Conservation (phyloP, 2,888 invertebrate species). For the Ischnura elegans region DNA sequence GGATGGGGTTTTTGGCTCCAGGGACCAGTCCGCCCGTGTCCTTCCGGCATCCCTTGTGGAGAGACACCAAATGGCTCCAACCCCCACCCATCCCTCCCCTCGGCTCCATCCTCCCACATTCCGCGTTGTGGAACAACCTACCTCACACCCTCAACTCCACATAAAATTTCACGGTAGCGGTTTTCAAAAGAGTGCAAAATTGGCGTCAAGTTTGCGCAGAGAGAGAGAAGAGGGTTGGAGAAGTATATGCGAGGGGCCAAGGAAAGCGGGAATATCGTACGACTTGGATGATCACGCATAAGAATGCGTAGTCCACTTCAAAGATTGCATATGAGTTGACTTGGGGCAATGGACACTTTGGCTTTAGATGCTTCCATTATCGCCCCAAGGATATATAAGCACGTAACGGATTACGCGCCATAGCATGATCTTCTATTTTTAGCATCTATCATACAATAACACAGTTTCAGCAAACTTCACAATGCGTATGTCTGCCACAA, state of each 20-base stretch:
- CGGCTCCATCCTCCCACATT: background rate
- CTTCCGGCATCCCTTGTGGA: background rate
- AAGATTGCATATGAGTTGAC: background rate
- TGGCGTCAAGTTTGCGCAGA: background rate
- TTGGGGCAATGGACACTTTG: too few species aligned
- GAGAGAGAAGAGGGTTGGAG: background rate
- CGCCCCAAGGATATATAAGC: too few species aligned
- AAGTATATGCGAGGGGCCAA: background rate
- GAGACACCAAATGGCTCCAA: background rate
- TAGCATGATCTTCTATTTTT: too few species aligned
- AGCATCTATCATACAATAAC: too few species aligned
- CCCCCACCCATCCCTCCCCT: background rate
- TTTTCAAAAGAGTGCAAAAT: conserved; percentile 10
- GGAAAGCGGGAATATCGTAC: background rate
- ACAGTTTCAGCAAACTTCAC: too few species aligned
- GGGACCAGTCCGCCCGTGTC: background rate
- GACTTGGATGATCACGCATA: background rate
- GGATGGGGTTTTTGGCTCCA: background rate
- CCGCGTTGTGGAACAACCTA: background rate
- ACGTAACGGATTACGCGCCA: too few species aligned
- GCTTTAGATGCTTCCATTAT: too few species aligned
- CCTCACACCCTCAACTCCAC: background rate
- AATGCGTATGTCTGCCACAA: too few species aligned
- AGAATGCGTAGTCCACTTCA: background rate
- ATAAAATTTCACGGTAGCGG: background rate